Percentiles rank a stretch among this genome's conserved stretches.
phyloP scores from a whole-genome alignment of 2,888 invertebrate species.

The Laothoe populi region DNA sequence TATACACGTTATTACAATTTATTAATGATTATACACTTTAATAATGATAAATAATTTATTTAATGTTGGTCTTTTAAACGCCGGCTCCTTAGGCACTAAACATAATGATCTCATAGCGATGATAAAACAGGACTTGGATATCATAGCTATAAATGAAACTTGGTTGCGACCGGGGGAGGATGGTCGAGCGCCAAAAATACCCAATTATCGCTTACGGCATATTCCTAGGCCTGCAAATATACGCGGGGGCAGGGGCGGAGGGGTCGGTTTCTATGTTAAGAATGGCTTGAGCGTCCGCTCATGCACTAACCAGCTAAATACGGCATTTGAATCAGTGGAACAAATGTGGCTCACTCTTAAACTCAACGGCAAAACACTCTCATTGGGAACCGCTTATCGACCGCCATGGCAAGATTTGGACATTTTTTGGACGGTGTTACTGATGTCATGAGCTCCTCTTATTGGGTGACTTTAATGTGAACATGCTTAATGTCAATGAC shows the following conservation, averaged over 20 bases:
- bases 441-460: background rate
- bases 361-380: background rate
- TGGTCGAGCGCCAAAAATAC: background rate
- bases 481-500: background rate
- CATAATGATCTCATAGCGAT: background rate
- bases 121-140: background rate
- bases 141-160: background rate
- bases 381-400: slow-evolving; percentile 13
- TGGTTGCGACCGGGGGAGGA: background rate
- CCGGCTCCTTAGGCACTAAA: background rate
- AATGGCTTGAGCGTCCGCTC: background rate
- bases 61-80: background rate
- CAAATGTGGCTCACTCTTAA: slow-evolving; percentile 15
- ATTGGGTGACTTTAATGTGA: background rate
- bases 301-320: background rate
- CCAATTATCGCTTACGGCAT: background rate
- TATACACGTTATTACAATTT: background rate
- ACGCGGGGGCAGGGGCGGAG: background rate
- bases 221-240: background rate
- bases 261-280: slow-evolving; percentile 11
- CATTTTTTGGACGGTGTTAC: background rate
- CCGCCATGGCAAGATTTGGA: slow-evolving; percentile 16
- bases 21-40: background rate
- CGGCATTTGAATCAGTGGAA: background rate
- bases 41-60: background rate